Evolutionary conservation across 2,888 invertebrate genomes (phyloP).

Genomic region (Malthinus seriepunctatus): DNA sequence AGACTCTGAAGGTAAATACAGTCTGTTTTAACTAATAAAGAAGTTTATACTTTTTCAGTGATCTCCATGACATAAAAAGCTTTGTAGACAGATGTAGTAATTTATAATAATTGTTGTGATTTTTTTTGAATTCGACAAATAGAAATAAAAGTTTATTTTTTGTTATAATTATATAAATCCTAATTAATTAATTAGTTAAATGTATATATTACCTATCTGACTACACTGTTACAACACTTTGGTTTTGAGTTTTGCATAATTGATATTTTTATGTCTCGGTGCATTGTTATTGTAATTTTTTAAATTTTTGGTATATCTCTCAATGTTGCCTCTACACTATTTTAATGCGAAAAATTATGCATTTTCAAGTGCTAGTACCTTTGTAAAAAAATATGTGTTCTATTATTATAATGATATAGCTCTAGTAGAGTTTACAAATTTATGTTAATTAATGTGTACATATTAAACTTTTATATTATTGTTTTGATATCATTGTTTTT

Average conservation of each 20-base stretch:
- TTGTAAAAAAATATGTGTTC: conserved; percentile 49
- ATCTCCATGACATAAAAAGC: conserved; percentile 50
- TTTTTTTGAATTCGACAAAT: conserved; percentile 11
- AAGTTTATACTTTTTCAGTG: conserved; percentile 39
- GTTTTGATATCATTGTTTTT: conserved; percentile 46
- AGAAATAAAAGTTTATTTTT: background rate
- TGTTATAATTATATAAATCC: background rate
- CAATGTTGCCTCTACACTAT: conserved; percentile 50
- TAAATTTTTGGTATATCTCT: conserved; percentile 38
- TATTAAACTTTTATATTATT: conserved; percentile 48
- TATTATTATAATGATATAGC: conserved; percentile 19
- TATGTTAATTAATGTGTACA: conserved; percentile 51
- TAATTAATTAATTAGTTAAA: too few species aligned
- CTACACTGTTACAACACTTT: conserved; percentile 1
- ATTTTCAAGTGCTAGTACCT: conserved; percentile 48
- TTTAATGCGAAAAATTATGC: conserved; percentile 46
- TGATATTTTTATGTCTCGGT: conserved; percentile 12
- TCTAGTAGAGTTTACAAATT: conserved; percentile 37
- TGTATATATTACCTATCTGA: background rate
- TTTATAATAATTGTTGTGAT: conserved; percentile 17
- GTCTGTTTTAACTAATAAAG: conserved; percentile 15
- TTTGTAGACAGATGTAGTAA: conserved; percentile 21
- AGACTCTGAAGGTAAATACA: conserved; percentile 2
- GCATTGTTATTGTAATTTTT: conserved; percentile 21
- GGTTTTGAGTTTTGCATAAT: conserved; percentile 3